Conservation (phyloP, 2,113 vertebrate species). For the Stegostoma tigrinum region DNA sequence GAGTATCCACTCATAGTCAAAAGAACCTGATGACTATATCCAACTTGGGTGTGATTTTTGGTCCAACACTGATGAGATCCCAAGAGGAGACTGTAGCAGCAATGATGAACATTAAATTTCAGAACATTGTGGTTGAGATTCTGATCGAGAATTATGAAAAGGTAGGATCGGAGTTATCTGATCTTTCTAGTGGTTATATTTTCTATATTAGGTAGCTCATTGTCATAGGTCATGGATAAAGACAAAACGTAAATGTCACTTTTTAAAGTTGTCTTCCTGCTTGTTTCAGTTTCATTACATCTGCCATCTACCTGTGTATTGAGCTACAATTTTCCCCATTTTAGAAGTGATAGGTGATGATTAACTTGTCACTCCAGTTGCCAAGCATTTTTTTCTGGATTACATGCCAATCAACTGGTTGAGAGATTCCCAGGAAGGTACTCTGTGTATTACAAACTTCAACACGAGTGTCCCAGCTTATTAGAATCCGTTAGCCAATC, state of each 20-base stretch:
- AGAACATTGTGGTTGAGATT: slow-evolving; percentile 96
- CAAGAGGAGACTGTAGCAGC: slow-evolving; percentile 96
- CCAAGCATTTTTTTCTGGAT: too few species aligned
- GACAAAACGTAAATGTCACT: not conserved
- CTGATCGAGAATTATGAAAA: slow-evolving; percentile 95
- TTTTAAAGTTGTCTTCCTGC: not conserved
- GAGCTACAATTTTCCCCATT: not conserved
- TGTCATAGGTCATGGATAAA: not conserved
- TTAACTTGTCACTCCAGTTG: too few species aligned
- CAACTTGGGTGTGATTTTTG: slow-evolving; percentile 95
- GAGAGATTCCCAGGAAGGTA: too few species aligned
- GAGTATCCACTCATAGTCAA: slow-evolving; percentile 86
- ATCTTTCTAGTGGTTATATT: not conserved
- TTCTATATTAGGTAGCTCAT: not conserved
- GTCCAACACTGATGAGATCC: slow-evolving; percentile 90
- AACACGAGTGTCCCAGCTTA: too few species aligned
- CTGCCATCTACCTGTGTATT: not conserved
- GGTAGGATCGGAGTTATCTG: slow-evolving; percentile 49
- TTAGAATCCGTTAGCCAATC: too few species aligned
- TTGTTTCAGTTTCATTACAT: not conserved
- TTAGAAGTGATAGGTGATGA: too few species aligned
- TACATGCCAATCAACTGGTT: too few species aligned
- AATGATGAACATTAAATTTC: slow-evolving; percentile 99
- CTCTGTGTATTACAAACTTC: too few species aligned
- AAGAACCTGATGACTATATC: slow-evolving; percentile 96